These are phyloP conservation scores for Eonycteris spelaea DNA, from an alignment of 2,113 vertebrate species.

Conservation along the genomic window DNA sequence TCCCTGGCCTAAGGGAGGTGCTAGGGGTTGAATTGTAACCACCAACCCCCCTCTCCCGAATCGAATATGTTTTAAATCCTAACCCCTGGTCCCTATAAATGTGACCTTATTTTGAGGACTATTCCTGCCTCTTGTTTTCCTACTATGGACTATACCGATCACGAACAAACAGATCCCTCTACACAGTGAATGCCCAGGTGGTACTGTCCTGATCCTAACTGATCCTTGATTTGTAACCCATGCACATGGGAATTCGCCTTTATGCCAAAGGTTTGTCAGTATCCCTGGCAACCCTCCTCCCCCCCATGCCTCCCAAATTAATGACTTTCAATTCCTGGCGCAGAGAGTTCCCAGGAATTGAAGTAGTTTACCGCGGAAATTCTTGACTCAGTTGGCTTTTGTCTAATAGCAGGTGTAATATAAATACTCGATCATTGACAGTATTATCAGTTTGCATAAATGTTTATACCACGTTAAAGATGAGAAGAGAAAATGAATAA, in stretches of 20 bases:
- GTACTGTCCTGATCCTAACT: not conserved
- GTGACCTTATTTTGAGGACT: not conserved
- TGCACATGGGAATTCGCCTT: not conserved
- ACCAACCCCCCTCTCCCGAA: fast-evolving
- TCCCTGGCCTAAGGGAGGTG: no score
- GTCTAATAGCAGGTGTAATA: not conserved
- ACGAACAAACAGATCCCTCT: fast-evolving
- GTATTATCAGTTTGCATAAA: not conserved
- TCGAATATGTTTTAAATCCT: not conserved
- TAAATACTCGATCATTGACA: not conserved
- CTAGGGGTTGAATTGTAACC: not conserved
- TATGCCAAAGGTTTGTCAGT: not conserved
- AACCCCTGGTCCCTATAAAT: not conserved
- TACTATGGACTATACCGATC: no score
- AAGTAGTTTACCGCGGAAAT: not conserved
- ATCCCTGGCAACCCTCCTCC: not conserved
- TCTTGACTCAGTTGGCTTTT: not conserved
- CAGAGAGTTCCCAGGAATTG: not conserved
- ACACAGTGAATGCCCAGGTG: not conserved
- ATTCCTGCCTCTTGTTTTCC: not conserved
- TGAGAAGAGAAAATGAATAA: not conserved
- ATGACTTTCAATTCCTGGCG: no score
- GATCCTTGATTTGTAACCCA: not conserved
- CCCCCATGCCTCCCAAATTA: not conserved
- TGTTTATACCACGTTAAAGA: not conserved